Base-by-base conservation (phyloP, 2,797 vertebrate genomes). In the Lepus oiostolus region DNA sequence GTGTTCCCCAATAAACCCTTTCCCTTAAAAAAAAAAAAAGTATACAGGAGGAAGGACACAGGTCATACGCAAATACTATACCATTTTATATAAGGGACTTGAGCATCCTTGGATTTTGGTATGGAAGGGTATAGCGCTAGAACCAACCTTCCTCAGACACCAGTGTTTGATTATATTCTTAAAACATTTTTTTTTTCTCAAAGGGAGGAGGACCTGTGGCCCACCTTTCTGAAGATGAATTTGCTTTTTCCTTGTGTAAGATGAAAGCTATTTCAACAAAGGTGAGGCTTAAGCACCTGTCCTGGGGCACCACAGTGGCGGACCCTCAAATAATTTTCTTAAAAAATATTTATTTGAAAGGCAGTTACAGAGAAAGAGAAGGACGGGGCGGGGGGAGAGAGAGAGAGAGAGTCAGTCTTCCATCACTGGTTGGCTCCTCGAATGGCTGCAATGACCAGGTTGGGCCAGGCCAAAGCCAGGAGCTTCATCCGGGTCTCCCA, bases 171-270 rank as follows among this genome's bases (percentile, higher is more conserved):
- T n/a, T n/a, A 17, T 13, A n/a, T 65, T 76, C 52, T 79, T 65
- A 86, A 47, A 82, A 81, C 42, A 76, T 86, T 63, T 88, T 84
- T 70, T 60, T 93, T 90, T 91, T 77, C 54, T 82, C 42, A 47
- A 32, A 28, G 42, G 26, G 65, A 91, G 67, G 38, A 63, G 5
- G 30, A 76, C 47, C n/a, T n/a, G 63, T 54, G 68, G 71, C 38
- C 79, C 35, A 81, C 8, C 22, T 79, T 94, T 94, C 67, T 93
- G 62, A 86, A 84, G 63, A 11, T 93, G 52, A 87, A 77, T 94
- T 58, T 94, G 42, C 54, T 88, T 85, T 85, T 74, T 83, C 22
- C 74, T 77, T 86, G 32, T 38, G 58, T 87, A n/a, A 87, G 32
- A 95, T 28, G 58, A 70, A 90, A 86, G 26, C n/a, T 81, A 7